phyloP scores from a whole-genome alignment of 2,113 vertebrate species.

The Rhinoderma darwinii region DNA sequence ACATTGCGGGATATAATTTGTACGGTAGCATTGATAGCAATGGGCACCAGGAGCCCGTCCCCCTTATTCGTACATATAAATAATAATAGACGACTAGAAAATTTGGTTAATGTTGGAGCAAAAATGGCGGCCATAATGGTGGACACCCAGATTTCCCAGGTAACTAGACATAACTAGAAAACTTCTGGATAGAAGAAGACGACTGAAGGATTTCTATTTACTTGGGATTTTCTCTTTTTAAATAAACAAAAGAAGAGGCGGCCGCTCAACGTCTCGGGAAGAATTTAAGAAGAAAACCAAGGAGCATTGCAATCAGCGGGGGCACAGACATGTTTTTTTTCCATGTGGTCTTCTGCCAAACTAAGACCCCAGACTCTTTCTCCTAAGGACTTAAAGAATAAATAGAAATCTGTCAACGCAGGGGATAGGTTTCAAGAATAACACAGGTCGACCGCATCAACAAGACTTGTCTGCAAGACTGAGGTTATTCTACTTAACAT shows the following conservation, averaged over 20 bases:
- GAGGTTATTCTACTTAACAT: conserved; percentile 20
- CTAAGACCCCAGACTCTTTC: conserved; percentile 19
- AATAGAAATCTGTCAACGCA: conserved; percentile 53
- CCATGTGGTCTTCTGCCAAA: conserved; percentile 37
- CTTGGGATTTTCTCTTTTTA: not conserved
- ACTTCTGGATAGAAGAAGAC: not conserved
- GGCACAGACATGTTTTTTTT: not conserved
- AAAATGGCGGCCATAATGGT: not conserved
- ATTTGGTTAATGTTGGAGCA: too few species aligned
- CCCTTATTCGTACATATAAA: too few species aligned
- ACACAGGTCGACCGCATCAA: conserved; percentile 48
- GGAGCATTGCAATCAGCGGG: not conserved
- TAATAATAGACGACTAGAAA: too few species aligned
- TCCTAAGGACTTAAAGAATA: conserved; percentile 29
- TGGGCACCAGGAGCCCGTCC: too few species aligned
- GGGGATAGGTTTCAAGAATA: conserved; percentile 54
- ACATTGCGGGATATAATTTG: too few species aligned
- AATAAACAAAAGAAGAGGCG: not conserved
- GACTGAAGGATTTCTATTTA: not conserved
- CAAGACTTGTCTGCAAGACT: conserved; percentile 13
- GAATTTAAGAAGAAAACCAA: not conserved
- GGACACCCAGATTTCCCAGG: too few species aligned
- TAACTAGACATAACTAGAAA: not conserved
- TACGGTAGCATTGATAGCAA: too few species aligned
- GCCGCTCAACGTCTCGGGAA: not conserved